Base-by-base conservation (phyloP, 2,888 invertebrate species). In the Didymodactylos carnosus region DNA sequence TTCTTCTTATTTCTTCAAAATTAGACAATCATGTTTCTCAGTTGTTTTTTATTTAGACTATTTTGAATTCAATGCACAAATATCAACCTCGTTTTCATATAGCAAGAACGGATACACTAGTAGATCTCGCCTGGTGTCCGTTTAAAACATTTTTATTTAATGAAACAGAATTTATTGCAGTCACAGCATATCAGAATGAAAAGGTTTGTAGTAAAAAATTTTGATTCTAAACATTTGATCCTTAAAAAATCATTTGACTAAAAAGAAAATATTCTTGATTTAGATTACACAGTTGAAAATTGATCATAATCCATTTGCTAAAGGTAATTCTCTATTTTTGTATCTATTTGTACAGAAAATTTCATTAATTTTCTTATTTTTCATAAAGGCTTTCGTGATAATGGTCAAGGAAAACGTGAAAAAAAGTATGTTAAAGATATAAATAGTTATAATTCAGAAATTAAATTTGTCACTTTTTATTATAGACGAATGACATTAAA, bases 121-220 rank as follows among this genome's bases (percentile, higher is more conserved):
- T 72, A 27, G 53, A 71, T 27, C 46, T 72, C 23, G 70, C 69
- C 23, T 75, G 75, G 75, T 46, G 51, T 53, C 69, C 94, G 83
- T 97, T 95, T 88, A 78, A 82, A 29, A 83, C 83, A 1, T 84
- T 81, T 75, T 80, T 83, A n/a, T 84, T 84, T 78, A 81, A 81
- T 75, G 84, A 83, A 77, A 83, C 83, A 77, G 93, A 94, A 86
- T 98, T 98, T 87, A 97, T 98, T 81, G 98, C 97, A 75, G 98
- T 98, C 78, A 98, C 98, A 77, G 98, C 98, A 77, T 98, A 98
- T 87, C 98, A 98, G 87, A 98, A 98, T 84, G 97, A 98, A 86
- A 97, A 95, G 89, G 97, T 95, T 29, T 13, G n/a, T n/a, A n/a
- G n/a, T n/a, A n/a, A n/a, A n/a, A n/a, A n/a, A n/a, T n/a, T n/a